Conservation (phyloP, 2,797 vertebrate genomes). For the Tapirus indicus region DNA sequence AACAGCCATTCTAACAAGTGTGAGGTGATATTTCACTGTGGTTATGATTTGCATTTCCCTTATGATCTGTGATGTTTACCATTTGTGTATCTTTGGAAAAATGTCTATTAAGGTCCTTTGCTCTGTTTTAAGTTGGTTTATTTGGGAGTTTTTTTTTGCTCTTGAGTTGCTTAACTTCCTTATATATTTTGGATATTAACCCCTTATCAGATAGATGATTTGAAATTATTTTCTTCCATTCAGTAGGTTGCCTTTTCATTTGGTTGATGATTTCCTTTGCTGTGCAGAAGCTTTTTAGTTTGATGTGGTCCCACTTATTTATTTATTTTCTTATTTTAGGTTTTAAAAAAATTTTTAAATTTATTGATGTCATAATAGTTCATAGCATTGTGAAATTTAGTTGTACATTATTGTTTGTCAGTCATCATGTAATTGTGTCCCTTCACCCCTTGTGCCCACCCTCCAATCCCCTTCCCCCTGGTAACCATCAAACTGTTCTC, state of each 20-base stretch:
- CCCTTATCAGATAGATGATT: background rate
- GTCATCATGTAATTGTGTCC: too few relatives aligned
- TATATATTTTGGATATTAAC: background rate
- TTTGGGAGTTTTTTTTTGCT: background rate
- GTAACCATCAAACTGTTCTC: too few relatives aligned
- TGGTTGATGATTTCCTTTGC: background rate
- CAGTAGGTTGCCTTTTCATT: background rate
- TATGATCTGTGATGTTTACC: background rate
- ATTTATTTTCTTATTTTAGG: background rate
- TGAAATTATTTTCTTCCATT: background rate
- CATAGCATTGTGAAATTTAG: too few relatives aligned
- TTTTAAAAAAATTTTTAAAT: too few relatives aligned
- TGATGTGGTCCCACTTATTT: background rate
- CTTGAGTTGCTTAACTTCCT: background rate
- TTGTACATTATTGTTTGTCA: too few relatives aligned
- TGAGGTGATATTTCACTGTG: background rate
- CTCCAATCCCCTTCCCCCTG: too few relatives aligned
- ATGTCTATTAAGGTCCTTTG: background rate
- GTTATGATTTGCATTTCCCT: background rate
- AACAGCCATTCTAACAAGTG: background rate
- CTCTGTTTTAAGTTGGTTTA: background rate
- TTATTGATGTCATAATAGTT: too few relatives aligned
- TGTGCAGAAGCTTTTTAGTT: background rate
- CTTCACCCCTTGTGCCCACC: too few relatives aligned
- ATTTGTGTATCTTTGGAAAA: background rate